Evolutionary conservation across 1,140 invertebrate genomes (phyloP), one percentile per base, ranked within the genome.

Genomic region (Lasioglossum baleicum): DNA sequence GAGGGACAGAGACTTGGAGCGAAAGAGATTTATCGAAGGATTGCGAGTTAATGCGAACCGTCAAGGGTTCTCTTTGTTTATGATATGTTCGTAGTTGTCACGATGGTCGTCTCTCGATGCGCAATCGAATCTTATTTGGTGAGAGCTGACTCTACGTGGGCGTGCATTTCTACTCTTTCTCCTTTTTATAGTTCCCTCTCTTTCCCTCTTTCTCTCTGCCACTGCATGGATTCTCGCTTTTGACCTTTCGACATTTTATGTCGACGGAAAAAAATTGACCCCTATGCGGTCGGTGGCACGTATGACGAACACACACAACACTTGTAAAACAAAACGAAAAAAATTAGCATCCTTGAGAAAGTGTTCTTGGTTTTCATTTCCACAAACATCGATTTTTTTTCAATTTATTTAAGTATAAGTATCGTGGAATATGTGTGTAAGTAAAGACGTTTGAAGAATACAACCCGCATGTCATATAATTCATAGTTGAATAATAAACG

Each of bases 121-220:
- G 83, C 77, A 83, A 83, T 84, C 76, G 68, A 84, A 83, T 76
- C 72, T 75, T 83, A 84, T 84, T 84, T 83, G 81, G 81, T 76
- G 75, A 84, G 83, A 83, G 71, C 56, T n/a, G 65, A 26, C 63
- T 80, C 63, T 61, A 71, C 72, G 83, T 83, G 80, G 81, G 81
- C 76, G 83, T 83, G 20, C 53, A 53, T 73, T 35, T 73, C 42
- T 75, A 40, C 44, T 75, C 77, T 71, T 51, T 73, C 73, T 66
- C 64, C 8, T 53, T 42, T 8, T 56, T 73, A 22, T 73, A 22
- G 10, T 13, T 11, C 44, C 44, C 8, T 2, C 8, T 48, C 44
- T 44, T 20, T 83, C 81, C 75, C 51, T 58, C 31, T 72, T 67
- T 22, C 51, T 53, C 31, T 72, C 66, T 31, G 56, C 13, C 63